Conservation (phyloP, 2,888 invertebrate species). For the Disparrhopalites patrizii region DNA sequence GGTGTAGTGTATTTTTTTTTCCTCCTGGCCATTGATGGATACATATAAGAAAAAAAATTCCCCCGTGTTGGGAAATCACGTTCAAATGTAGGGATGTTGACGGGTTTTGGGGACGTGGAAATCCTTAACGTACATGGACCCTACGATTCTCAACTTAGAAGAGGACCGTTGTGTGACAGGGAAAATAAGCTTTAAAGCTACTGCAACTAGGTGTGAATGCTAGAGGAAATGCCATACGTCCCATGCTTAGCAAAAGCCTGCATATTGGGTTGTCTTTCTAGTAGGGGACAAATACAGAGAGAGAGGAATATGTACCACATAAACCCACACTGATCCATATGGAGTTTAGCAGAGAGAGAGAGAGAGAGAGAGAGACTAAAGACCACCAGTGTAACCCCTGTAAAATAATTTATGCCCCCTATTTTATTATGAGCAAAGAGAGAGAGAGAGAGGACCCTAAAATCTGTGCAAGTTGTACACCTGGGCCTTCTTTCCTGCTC, state of each 20-base stretch:
- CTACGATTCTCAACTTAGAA: too few relatives aligned
- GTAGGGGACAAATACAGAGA: not conserved
- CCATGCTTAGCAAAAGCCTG: too few relatives aligned
- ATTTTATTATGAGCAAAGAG: constrained; percentile 36
- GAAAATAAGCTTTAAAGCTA: constrained; percentile 24
- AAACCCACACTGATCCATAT: not conserved
- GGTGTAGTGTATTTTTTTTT: not conserved
- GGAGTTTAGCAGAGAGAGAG: constrained; percentile 16
- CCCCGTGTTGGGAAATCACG: too few relatives aligned
- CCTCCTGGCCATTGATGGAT: too few relatives aligned
- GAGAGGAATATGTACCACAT: not conserved
- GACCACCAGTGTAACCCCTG: constrained; percentile 47
- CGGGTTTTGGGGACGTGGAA: too few relatives aligned
- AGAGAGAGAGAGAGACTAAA: constrained; percentile 22
- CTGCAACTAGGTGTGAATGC: constrained; percentile 13
- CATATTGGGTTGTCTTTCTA: not conserved
- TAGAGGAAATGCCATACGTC: constrained; percentile 18
- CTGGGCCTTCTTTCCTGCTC: constrained; percentile 35
- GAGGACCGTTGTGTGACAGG: too few relatives aligned
- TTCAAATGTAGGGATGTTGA: too few relatives aligned
- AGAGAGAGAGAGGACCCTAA: constrained; percentile 31
- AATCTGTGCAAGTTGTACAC: constrained; percentile 42
- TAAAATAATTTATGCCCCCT: constrained; percentile 48
- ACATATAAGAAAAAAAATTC: too few relatives aligned
- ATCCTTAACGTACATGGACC: too few relatives aligned